These are phyloP conservation scores for Myathropa florea DNA, from an alignment of 2,888 invertebrate genomes.

Conservation along the genomic window DNA sequence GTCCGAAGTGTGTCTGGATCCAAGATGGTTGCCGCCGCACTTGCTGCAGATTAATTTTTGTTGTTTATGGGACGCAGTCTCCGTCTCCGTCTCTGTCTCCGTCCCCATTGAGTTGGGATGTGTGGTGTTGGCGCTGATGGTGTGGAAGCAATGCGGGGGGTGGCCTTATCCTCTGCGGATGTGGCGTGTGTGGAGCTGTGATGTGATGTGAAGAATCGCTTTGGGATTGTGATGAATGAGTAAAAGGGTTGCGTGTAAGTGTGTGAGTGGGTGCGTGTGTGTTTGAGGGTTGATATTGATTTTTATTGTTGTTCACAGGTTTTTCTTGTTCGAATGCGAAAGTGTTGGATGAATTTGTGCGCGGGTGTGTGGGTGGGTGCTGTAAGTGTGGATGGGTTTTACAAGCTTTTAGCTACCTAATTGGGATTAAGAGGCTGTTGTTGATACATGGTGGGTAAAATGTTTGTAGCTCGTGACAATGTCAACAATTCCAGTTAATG, in stretches of 20 bases:
- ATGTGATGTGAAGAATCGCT: slow-evolving; percentile 4
- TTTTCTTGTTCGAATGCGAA: too few relatives aligned
- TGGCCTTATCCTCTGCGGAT: slow-evolving; percentile 29
- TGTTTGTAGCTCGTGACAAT: not conserved
- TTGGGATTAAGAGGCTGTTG: not conserved
- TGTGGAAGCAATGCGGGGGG: slow-evolving; percentile 43
- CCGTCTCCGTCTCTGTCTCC: not conserved
- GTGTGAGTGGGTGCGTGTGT: not conserved
- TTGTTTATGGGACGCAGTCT: slow-evolving; percentile 59
- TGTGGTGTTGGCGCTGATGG: slow-evolving; percentile 47
- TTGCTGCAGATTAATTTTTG: slow-evolving; percentile 59
- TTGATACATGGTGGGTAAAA: not conserved
- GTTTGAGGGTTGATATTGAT: not conserved
- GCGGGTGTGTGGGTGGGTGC: not conserved
- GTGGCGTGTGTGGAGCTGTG: not conserved
- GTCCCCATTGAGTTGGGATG: slow-evolving; percentile 9
- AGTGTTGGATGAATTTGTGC: not conserved
- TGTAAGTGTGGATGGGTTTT: not conserved
- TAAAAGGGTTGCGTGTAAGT: not conserved
- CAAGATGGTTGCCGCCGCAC: slow-evolving; percentile 68
- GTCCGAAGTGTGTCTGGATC: slow-evolving; percentile 48
- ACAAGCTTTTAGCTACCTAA: slow-evolving; percentile 6
- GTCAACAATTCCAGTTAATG: not conserved
- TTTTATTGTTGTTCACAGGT: not conserved
- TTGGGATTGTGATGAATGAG: slow-evolving; percentile 43